Evolutionary conservation across 2,888 invertebrate genomes (phyloP), one percentile per base, ranked within the genome.

Genomic region (Tetheella fluctuosa): DNA sequence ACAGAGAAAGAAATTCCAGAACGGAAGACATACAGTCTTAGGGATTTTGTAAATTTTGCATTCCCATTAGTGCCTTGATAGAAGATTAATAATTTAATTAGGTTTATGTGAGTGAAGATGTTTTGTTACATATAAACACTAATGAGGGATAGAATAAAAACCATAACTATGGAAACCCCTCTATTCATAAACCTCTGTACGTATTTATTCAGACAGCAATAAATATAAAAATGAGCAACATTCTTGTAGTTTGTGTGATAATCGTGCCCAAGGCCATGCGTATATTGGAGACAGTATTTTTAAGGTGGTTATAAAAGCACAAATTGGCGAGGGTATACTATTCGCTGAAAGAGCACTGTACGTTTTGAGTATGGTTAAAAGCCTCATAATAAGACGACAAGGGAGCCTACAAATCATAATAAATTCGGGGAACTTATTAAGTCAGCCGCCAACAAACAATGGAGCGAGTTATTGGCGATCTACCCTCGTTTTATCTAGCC

Each of bases 391-490:
- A 90, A 88, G 87, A 89, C 85, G 88, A 85, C 86, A 83, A 85
- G 85, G 84, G 84, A 85, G 84, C 80, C 86, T 83, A 90, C 89
- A 90, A 91, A 91, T 91, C 90, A 92, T 90, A 90, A 91, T 91
- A 91, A 90, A 91, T 91, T 89, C 80, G 86, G 84, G 76, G 88
- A 89, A 90, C 91, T 92, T 92, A 92, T 91, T 91, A 91, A 90
- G 91, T 89, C 90, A 84, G 87, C 87, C 86, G 88, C 88, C 88
- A 85, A 89, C 90, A 91, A 92, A 92, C 91, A 91, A 91, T 91
- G 88, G 90, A 84, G 82, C 86, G 83, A 87, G 89, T 89, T 92
- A 91, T 91, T 91, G 91, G 86, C 86, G 89, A 91, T 90, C 88
- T 88, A 88, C 88, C 90, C 88, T 85, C 86, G 83, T 84, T 88